Conservation (phyloP, 2,888 invertebrate genomes). For the Epirrita christyi region DNA sequence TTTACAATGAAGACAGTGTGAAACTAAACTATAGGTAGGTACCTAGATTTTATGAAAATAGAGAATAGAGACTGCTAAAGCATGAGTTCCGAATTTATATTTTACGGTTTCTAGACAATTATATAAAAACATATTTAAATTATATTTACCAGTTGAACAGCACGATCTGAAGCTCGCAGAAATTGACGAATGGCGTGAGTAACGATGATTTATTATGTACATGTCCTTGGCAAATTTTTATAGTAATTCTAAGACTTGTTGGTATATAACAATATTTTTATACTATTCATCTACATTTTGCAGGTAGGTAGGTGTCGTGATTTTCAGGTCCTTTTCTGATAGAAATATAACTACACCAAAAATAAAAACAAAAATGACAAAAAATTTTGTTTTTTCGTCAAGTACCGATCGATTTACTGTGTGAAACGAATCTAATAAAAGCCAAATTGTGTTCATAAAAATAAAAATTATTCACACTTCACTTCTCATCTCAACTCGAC, state of each 20-base stretch:
- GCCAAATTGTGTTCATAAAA: neutral
- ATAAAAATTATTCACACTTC: neutral
- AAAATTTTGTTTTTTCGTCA: neutral
- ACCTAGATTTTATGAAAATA: too few species aligned
- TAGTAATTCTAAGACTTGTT: constrained; percentile 65
- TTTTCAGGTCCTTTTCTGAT: constrained; percentile 28
- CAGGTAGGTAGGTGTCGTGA: constrained; percentile 28
- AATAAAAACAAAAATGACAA: neutral
- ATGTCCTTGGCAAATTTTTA: constrained; percentile 78
- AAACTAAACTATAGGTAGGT: too few species aligned
- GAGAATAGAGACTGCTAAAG: too few species aligned
- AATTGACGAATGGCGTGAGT: constrained; percentile 73
- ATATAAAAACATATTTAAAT: neutral
- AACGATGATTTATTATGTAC: constrained; percentile 77
- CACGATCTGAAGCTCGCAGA: constrained; percentile 73
- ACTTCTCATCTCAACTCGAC: neutral
- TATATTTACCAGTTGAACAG: constrained; percentile 68
- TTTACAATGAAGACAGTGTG: too few species aligned
- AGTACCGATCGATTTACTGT: neutral
- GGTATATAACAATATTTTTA: constrained; percentile 53
- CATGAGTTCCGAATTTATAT: too few species aligned
- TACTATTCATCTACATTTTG: constrained; percentile 50
- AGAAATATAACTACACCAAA: constrained; percentile 10
- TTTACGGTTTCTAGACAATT: neutral
- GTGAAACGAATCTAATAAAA: neutral